Base-by-base conservation (phyloP, 1,140 invertebrate species). In the Teleopsis dalmanni region DNA sequence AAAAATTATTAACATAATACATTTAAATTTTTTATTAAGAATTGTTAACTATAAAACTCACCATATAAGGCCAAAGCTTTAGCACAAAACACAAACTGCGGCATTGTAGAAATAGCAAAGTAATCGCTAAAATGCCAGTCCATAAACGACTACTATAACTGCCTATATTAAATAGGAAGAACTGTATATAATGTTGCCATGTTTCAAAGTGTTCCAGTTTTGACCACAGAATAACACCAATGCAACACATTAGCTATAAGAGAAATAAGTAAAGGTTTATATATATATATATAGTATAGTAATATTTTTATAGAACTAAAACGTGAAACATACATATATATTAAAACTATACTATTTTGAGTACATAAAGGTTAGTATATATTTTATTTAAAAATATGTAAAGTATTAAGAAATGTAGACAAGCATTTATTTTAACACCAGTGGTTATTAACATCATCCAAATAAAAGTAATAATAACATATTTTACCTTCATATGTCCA, bases 51-150 rank as follows among this genome's bases (percentile, higher is more conserved):
- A 22, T 29, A 8, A 25, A 26, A 13, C 19, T 48, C 47, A 71
- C 65, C 62, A 71, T 71, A 46, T 64, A 67, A 1, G 83, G 83
- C 63, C 83, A 81, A 0, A 90, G 55, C 52, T 82, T 81, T 10
- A 88, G 67, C 21, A 91, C 82, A 71, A 85, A 91, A 62, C 85
- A 86, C 2, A 88, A 74, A 53, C 88, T 88, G 36, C 86, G 79
- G 47, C 82, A 85, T 65, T 91, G 84, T 22, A 95, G 72, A 59
- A 94, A 83, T 34, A 93, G 78, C 13, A 96, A 63, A 5, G 82
- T 81, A 18, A 88, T 73, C 14, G 91, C 86, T 40, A 95, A 75
- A 46, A 88, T 79, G 13, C 83, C 81, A 0, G 90, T 89, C 85
- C 88, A 94, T 23, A 93, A 73, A 21, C 91, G 74, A 25, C 85